phyloP scores from a whole-genome alignment of 2,888 invertebrate species.

The Blera fallax region DNA sequence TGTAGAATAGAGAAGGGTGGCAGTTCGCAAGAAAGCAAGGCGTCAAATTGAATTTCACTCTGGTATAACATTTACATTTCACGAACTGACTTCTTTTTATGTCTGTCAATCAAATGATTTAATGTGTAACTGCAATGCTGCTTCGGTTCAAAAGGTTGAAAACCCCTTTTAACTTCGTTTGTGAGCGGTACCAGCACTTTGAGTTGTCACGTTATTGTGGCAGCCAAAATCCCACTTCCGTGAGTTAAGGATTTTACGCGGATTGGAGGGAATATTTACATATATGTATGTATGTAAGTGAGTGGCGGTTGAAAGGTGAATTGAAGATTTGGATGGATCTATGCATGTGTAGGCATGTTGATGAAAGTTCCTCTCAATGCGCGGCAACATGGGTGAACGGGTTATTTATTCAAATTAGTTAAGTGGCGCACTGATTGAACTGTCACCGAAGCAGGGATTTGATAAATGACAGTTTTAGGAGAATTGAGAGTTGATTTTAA shows the following conservation, averaged over 20 bases:
- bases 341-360: background rate
- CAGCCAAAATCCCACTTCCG: conserved; percentile 2
- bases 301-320: conserved; percentile 37
- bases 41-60: conserved; percentile 44
- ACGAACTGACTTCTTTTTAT: conserved; percentile 49
- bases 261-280: conserved; percentile 7
- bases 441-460: conserved; percentile 19
- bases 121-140: conserved; percentile 28
- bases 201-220: conserved; percentile 31
- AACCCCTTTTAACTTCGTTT: conserved; percentile 42
- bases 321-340: conserved; percentile 24
- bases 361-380: conserved; percentile 28
- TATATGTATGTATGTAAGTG: too few species aligned
- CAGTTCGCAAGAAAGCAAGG: conserved; percentile 1
- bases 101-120: conserved; percentile 66
- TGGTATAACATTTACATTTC: conserved; percentile 49
- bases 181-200: background rate
- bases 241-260: conserved; percentile 9
- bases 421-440: conserved; percentile 56
- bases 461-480: conserved; percentile 7
- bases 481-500: background rate
- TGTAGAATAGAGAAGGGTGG: background rate
- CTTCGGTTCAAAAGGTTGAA: conserved; percentile 31
- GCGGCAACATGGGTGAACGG: background rate
- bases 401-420: conserved; percentile 54